These are phyloP conservation scores for Hyperoplus lanceolatus DNA, from an alignment of 2,797 vertebrate genomes.

Conservation along the genomic window DNA sequence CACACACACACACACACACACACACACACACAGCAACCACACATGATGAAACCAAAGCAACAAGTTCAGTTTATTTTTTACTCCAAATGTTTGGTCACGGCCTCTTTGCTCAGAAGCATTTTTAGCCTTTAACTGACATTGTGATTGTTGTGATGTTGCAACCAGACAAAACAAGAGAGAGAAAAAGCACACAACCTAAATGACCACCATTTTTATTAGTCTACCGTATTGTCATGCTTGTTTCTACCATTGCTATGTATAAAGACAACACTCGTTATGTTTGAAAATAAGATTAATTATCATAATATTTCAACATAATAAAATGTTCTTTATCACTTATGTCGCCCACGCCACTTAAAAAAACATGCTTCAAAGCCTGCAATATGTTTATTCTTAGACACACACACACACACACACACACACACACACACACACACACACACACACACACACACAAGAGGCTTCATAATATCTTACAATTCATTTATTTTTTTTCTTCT, in stretches of 20 bases:
- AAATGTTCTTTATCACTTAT: neutral
- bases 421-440: slow-evolving; percentile 23
- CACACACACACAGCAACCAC: slow-evolving; percentile 62
- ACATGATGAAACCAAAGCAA: slow-evolving; percentile 71
- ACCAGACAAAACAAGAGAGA: neutral
- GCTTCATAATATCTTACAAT: slow-evolving; percentile 24
- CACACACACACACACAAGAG: slow-evolving; percentile 24
- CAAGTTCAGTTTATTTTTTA: slow-evolving; percentile 72
- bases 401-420: slow-evolving; percentile 23
- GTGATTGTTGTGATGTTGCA: slow-evolving; percentile 53
- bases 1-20: slow-evolving; percentile 51
- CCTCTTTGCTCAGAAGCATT: slow-evolving; percentile 43
- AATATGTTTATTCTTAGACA: slow-evolving; percentile 11
- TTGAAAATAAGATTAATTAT: neutral
- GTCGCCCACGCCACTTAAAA: neutral
- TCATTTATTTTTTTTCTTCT: slow-evolving; percentile 24
- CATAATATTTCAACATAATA: neutral
- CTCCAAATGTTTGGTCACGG: slow-evolving; percentile 50
- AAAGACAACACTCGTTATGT: neutral
- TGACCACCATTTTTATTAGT: slow-evolving; percentile 1
- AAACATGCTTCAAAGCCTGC: neutral
- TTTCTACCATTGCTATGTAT: neutral
- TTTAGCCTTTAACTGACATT: slow-evolving; percentile 40
- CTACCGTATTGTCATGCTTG: neutral
- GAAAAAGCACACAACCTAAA: slow-evolving; percentile 5